These are phyloP conservation scores for Andricus grossulariae DNA, from an alignment of 1,140 invertebrate species.

Conservation along the genomic window DNA sequence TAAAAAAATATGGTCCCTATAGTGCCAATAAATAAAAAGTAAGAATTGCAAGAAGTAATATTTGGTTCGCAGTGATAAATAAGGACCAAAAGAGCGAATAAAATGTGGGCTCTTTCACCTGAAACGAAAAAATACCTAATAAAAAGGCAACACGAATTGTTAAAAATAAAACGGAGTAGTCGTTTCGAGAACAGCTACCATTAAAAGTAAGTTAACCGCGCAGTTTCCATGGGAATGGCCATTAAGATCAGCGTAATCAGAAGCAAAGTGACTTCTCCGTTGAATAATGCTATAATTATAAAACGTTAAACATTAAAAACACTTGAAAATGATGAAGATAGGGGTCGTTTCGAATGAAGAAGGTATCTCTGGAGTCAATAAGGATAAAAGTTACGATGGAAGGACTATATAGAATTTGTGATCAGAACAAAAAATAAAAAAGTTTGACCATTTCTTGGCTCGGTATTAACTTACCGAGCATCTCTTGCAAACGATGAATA, in stretches of 20 bases:
- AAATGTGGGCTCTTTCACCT: background rate
- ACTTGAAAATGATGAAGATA: slow-evolving; percentile 29
- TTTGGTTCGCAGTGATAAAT: background rate
- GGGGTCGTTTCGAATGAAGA: slow-evolving; percentile 28
- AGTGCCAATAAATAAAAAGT: background rate
- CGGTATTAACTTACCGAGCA: slow-evolving; percentile 20
- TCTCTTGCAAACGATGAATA: slow-evolving; percentile 1
- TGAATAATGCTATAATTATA: slow-evolving; percentile 27
- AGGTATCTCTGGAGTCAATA: slow-evolving; percentile 12
- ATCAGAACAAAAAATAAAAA: slow-evolving; percentile 16
- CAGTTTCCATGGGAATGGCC: slow-evolving; percentile 58
- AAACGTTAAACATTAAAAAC: slow-evolving; percentile 31
- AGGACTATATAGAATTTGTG: slow-evolving; percentile 20
- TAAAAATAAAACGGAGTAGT: background rate
- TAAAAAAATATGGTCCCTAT: too few relatives aligned
- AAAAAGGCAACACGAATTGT: background rate
- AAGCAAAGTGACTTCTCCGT: slow-evolving; percentile 35
- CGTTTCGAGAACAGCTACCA: slow-evolving; percentile 42
- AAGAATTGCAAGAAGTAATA: background rate
- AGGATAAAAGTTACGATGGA: slow-evolving; percentile 22
- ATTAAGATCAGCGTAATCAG: slow-evolving; percentile 57
- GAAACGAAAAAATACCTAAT: slow-evolving; percentile 3
- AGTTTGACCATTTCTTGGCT: slow-evolving; percentile 8
- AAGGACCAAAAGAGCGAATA: background rate
- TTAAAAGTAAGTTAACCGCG: slow-evolving; percentile 62